Conservation (phyloP, 1,140 invertebrate species). For the Pseudomyrmex flavicornis region DNA sequence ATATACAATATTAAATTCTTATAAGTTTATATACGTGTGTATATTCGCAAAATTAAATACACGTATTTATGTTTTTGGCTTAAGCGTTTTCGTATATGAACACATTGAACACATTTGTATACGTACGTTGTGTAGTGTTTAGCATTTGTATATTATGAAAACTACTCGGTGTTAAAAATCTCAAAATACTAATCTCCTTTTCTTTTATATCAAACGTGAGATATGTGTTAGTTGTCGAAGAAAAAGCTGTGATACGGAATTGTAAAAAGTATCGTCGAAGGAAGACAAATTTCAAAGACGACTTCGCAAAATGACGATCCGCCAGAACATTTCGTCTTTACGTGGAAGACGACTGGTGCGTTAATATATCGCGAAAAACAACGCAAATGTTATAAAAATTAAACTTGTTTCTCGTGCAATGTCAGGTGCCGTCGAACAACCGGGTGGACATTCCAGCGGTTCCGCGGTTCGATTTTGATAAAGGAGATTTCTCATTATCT, state of each 20-base stretch:
- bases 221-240: neutral
- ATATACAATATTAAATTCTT: slow-evolving; percentile 31
- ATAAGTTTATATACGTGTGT: slow-evolving; percentile 33
- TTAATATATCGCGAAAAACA: slow-evolving; percentile 2
- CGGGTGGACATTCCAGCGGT: slow-evolving; percentile 34
- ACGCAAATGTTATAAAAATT: slow-evolving; percentile 4
- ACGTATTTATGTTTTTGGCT: slow-evolving; percentile 33
- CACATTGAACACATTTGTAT: slow-evolving; percentile 27
- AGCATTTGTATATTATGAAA: too few species aligned
- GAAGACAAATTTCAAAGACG: neutral
- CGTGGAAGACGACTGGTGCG: neutral
- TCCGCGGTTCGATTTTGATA: slow-evolving; percentile 64
- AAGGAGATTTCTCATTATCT: slow-evolving; percentile 68
- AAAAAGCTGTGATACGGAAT: too few species aligned
- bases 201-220: neutral
- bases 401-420: neutral
- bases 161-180: slow-evolving; percentile 18
- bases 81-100: slow-evolving; percentile 54
- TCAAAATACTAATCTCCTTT: slow-evolving; percentile 25
- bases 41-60: slow-evolving; percentile 38
- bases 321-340: neutral
- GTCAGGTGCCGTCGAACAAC: slow-evolving; percentile 41
- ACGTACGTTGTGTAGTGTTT: too few species aligned
- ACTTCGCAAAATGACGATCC: neutral
- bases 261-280: too few species aligned